phyloP scores from a whole-genome alignment of 2,113 vertebrate genomes.

The Tichodroma muraria region DNA sequence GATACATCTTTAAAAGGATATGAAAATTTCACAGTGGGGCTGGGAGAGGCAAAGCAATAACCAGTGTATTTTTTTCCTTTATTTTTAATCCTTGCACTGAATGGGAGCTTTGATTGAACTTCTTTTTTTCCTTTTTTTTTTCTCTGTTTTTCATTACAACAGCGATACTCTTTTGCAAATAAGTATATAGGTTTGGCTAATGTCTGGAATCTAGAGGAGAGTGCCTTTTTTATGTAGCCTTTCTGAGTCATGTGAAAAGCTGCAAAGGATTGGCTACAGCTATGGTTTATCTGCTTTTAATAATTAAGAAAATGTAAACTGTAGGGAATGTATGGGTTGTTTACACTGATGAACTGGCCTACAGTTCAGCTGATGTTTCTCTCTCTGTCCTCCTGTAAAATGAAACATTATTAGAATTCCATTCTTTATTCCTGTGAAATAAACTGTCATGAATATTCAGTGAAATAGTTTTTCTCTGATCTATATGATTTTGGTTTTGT shows the following conservation, averaged over 20 bases:
- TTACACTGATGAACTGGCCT: neutral
- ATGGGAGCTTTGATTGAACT: neutral
- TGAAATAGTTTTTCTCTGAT: neutral
- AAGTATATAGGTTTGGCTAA: neutral
- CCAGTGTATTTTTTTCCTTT: neutral
- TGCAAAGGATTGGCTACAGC: neutral
- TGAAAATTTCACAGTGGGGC: conserved; percentile 25
- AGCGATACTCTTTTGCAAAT: neutral
- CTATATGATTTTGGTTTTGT: neutral
- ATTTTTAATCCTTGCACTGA: neutral
- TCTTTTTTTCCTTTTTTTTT: neutral
- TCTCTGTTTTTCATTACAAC: neutral
- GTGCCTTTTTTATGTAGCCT: neutral
- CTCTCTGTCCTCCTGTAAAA: neutral
- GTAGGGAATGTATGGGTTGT: neutral
- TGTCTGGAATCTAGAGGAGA: neutral
- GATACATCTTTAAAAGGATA: conserved; percentile 39
- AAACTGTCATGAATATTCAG: neutral
- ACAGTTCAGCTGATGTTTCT: neutral
- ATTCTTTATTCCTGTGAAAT: neutral
- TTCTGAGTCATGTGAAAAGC: neutral
- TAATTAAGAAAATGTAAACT: neutral
- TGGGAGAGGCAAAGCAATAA: neutral
- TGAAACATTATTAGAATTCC: neutral
- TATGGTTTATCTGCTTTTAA: neutral